Evolutionary conservation across 2,888 invertebrate genomes (phyloP).

Genomic region (Limnephilus rhombicus): DNA sequence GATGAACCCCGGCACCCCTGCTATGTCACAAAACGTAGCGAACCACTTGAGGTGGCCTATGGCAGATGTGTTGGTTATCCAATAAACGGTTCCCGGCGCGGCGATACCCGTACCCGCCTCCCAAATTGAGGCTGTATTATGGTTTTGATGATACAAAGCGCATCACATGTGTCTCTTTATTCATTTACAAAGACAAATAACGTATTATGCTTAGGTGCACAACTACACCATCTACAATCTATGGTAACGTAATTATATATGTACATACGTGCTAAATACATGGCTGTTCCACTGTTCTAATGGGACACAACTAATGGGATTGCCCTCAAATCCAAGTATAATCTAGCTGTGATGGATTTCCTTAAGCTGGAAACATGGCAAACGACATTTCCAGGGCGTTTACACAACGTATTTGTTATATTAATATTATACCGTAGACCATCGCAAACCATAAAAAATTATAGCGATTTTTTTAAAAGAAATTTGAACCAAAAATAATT

Average conservation of each 20-base stretch:
- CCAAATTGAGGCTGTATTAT: no score
- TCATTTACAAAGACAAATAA: not conserved
- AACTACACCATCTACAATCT: not conserved
- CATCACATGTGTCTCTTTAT: not conserved
- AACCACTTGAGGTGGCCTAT: no score
- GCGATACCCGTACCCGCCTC: no score
- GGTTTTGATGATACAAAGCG: not conserved
- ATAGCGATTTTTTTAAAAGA: no score
- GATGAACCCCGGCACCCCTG: no score
- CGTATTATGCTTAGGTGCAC: not conserved
- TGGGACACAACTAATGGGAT: not conserved
- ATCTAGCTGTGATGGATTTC: not conserved
- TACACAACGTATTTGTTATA: not conserved
- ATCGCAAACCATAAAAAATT: no score
- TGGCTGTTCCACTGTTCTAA: not conserved
- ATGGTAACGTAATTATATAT: not conserved
- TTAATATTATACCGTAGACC: no score
- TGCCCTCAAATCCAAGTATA: not conserved
- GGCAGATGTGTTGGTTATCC: no score
- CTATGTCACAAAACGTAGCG: no score
- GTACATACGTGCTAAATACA: not conserved
- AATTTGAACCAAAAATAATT: no score
- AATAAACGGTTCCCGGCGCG: no score
- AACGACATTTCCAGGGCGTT: not conserved
- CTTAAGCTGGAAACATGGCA: not conserved